phyloP scores from a whole-genome alignment of 1,140 invertebrate genomes.

The Zaprionus ornatus region DNA sequence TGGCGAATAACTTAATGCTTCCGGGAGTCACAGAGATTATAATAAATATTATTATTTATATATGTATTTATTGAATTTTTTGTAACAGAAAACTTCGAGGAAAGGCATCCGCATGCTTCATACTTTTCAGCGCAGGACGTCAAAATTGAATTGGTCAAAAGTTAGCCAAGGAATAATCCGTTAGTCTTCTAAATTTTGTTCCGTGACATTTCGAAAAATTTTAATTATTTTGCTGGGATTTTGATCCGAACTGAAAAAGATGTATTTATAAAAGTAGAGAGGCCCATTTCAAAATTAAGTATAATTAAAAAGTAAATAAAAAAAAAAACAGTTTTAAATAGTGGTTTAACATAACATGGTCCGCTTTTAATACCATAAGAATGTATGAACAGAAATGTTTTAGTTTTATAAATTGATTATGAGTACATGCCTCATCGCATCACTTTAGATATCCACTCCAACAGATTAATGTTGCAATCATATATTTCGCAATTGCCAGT shows the following conservation, averaged over 20 bases:
- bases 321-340: too few species aligned
- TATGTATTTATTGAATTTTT: too few species aligned
- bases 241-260: slow-evolving; percentile 22
- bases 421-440: neutral
- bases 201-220: slow-evolving; percentile 39
- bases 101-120: slow-evolving; percentile 84
- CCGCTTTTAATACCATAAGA: too few species aligned
- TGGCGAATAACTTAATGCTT: too few species aligned
- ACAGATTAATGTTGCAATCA: slow-evolving; percentile 49
- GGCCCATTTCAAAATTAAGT: neutral
- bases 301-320: neutral
- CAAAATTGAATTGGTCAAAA: slow-evolving; percentile 76
- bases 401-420: neutral
- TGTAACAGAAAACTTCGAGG: too few species aligned
- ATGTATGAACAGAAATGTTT: neutral
- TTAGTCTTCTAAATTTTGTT: slow-evolving; percentile 68
- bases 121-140: slow-evolving; percentile 85
- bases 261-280: slow-evolving; percentile 39
- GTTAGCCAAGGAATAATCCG: slow-evolving; percentile 83
- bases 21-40: too few species aligned
- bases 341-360: too few species aligned
- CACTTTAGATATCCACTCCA: slow-evolving; percentile 56
- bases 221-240: slow-evolving; percentile 46
- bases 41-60: too few species aligned
- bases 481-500: slow-evolving; percentile 42